Conservation (phyloP, 2,797 vertebrate species). For the Apogon talboti region DNA sequence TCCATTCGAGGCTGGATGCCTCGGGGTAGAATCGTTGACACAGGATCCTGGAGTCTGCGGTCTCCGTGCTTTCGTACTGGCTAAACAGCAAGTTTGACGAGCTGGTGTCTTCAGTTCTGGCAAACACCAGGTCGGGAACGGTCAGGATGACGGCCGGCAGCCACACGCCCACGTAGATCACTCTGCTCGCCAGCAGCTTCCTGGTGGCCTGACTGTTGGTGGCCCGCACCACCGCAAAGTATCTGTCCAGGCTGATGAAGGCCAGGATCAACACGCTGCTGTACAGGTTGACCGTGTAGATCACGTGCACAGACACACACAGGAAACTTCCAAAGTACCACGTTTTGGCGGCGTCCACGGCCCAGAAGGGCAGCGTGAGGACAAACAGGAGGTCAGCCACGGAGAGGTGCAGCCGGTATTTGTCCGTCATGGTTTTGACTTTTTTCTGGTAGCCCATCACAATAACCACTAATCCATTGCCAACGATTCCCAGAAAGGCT, state of each 20-base stretch:
- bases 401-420: slow-evolving; percentile 95
- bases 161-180: slow-evolving; percentile 95
- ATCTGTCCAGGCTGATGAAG: slow-evolving; percentile 96
- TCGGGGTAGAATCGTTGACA: slow-evolving; percentile 92
- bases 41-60: slow-evolving; percentile 62
- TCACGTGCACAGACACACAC: slow-evolving; percentile 93
- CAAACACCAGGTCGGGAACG: slow-evolving; percentile 94
- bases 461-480: slow-evolving; percentile 94
- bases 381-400: slow-evolving; percentile 96
- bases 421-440: slow-evolving; percentile 95
- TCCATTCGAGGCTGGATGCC: slow-evolving; percentile 78
- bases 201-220: slow-evolving; percentile 92
- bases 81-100: slow-evolving; percentile 39
- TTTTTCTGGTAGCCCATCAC: slow-evolving; percentile 99
- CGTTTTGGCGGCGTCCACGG: slow-evolving; percentile 89
- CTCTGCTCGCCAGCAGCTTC: slow-evolving; percentile 89
- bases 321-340: slow-evolving; percentile 93
- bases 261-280: slow-evolving; percentile 97
- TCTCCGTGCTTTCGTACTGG: slow-evolving; percentile 9
- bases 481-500: slow-evolving; percentile 92
- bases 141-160: slow-evolving; percentile 91
- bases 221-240: slow-evolving; percentile 94
- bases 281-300: slow-evolving; percentile 97
- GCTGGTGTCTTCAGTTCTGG: slow-evolving; percentile 63
- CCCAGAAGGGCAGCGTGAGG: slow-evolving; percentile 96